Conservation (phyloP, 2,888 invertebrate genomes). For the Epinotia demarniana region DNA sequence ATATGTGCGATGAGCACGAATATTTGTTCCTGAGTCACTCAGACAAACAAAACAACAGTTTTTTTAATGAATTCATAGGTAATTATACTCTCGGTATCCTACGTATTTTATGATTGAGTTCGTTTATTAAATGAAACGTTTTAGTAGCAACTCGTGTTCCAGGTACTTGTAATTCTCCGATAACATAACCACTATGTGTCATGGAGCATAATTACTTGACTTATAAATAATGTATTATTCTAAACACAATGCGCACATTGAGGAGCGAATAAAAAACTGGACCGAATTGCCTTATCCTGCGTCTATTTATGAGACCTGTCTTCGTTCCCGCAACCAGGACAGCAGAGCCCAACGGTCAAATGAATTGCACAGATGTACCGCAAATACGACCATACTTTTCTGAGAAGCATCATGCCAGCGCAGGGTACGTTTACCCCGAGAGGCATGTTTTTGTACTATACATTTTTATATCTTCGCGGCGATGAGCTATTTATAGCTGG, state of each 20-base stretch:
- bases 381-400: constrained; percentile 31
- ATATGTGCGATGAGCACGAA: too few relatives aligned
- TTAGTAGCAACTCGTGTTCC: constrained; percentile 22
- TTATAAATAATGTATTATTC: constrained; percentile 48
- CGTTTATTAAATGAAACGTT: not conserved
- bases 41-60: too few relatives aligned
- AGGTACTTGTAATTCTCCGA: constrained; percentile 20
- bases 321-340: not conserved
- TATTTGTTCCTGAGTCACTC: too few relatives aligned
- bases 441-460: constrained; percentile 57
- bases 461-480: constrained; percentile 55
- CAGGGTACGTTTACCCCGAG: constrained; percentile 58
- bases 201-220: constrained; percentile 33
- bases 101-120: not conserved
- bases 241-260: constrained; percentile 49
- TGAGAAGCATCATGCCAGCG: constrained; percentile 50
- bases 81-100: not conserved
- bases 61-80: not conserved
- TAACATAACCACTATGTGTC: constrained; percentile 37
- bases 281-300: constrained; percentile 53
- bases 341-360: not conserved
- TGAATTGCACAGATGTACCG: not conserved
- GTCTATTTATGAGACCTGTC: constrained; percentile 57
- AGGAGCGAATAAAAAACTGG: constrained; percentile 55
- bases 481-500: constrained; percentile 59